Evolutionary conservation across 2,888 invertebrate species (phyloP), one percentile per base, ranked within the genome.

Genomic region (Eupeodes latifasciatus): DNA sequence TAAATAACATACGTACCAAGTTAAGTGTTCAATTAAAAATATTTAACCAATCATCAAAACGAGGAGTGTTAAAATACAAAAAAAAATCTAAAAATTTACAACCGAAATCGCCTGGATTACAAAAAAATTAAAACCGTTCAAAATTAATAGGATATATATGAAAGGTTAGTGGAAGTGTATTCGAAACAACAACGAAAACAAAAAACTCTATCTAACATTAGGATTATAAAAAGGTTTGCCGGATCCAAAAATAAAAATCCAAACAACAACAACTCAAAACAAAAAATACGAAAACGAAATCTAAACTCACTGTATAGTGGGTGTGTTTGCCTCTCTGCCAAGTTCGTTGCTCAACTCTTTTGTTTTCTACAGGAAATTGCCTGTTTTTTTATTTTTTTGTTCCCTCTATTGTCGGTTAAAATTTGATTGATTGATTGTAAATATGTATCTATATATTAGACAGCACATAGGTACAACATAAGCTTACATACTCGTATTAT

Each of bases 311-410:
- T 27, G 27, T 27, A 27, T 74, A 69, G 85, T 88, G 81, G 87
- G 87, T 88, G 84, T 87, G 81, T 62, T 84, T 85, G 62, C 81
- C 81, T 69, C 84, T 69, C 71, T 81, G 77, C 84, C 87, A 88
- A 88, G 88, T 88, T 88, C 88, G 85, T 64, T 61, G 49, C 44
- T 66, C 85, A 88, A 85, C 75, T 85, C 88, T 88, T 88, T 88
- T 88, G 85, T 85, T 78, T 85, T 47, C 44, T 78, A 49, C 61
- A 79, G 69, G 62, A 55, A 80, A 61, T 81, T 74, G 51, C 40
- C 14, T 69, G 27, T 27, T 27, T 79, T 59, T 66, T 66, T 51
- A 19, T 51, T 81, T 53, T 76, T 11, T 55, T 59, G 61, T 61
- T 40, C 9, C 4, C 44, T 69, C 79, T 75, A 81, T 76, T 75